A percentile compares a stretch with the other conserved stretches of the same genome.
Conservation (phyloP, 2,113 vertebrate species). For the Prunella himalayana region DNA sequence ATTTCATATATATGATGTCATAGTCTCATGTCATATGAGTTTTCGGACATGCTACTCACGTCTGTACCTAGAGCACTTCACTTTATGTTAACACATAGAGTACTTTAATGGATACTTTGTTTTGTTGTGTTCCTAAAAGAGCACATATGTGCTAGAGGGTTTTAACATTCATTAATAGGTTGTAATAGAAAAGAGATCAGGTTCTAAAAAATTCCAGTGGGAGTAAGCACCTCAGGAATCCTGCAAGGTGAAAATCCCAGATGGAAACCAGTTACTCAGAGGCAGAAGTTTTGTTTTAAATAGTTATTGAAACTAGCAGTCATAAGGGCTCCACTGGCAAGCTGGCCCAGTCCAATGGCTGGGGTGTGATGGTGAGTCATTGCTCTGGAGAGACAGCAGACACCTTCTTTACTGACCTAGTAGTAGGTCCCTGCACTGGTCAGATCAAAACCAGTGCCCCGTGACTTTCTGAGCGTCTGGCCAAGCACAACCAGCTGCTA, state of each 20-base stretch:
- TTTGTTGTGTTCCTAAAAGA: background rate
- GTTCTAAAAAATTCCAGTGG: background rate
- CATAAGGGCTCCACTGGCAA: background rate
- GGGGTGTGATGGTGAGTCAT: background rate
- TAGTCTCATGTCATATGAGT: background rate
- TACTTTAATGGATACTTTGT: background rate
- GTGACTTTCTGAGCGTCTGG: accelerated
- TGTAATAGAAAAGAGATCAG: background rate
- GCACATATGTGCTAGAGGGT: background rate
- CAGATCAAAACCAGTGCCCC: background rate
- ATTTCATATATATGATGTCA: background rate
- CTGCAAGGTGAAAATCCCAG: background rate
- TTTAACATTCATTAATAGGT: background rate
- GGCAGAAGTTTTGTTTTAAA: background rate
- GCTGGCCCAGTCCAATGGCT: background rate
- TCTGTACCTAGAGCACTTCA: background rate
- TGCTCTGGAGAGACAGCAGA: accelerated
- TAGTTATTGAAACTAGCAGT: background rate
- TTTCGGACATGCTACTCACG: background rate
- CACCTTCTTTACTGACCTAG: background rate
- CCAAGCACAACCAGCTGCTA: background rate
- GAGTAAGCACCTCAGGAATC: background rate
- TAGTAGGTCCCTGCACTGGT: background rate
- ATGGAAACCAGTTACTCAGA: background rate
- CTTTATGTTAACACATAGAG: background rate